A percentile compares a stretch with the other conserved stretches of the same genome.
These are phyloP conservation scores for Zapornia atra DNA, from an alignment of 2,113 vertebrate genomes.

Conservation along the genomic window DNA sequence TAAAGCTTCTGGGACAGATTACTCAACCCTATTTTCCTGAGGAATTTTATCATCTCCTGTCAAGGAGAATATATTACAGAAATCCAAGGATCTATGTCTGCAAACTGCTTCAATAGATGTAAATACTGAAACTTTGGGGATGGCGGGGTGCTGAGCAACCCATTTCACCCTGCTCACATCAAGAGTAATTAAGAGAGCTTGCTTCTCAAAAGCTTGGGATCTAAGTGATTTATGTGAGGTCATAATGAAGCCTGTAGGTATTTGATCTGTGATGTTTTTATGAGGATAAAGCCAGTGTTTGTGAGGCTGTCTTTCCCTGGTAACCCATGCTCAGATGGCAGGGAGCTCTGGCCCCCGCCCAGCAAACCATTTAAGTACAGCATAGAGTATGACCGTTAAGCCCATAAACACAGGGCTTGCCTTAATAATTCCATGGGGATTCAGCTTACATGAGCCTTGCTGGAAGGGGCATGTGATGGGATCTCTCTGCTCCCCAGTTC, in stretches of 20 bases:
- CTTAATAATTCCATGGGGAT: not conserved
- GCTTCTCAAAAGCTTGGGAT: not conserved
- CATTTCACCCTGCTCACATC: not conserved
- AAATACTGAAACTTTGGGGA: not conserved
- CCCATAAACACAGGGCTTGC: not conserved
- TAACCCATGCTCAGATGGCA: not conserved
- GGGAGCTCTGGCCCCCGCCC: not conserved
- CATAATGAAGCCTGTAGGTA: not conserved
- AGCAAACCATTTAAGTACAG: not conserved
- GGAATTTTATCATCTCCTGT: not conserved
- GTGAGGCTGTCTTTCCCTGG: not conserved
- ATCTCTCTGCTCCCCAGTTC: not conserved
- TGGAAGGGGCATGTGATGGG: not conserved
- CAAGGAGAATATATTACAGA: not conserved
- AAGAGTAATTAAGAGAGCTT: not conserved
- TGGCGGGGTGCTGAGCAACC: not conserved
- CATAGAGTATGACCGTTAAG: not conserved
- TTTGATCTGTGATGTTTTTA: not conserved
- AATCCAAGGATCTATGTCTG: not conserved
- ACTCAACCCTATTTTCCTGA: not conserved
- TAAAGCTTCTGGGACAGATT: conserved; percentile 3
- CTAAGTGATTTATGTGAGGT: not conserved
- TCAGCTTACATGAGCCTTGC: not conserved
- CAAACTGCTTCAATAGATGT: not conserved
- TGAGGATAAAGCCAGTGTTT: not conserved